Base-by-base conservation (phyloP, 2,888 invertebrate species). In the Helobdella robusta region DNA sequence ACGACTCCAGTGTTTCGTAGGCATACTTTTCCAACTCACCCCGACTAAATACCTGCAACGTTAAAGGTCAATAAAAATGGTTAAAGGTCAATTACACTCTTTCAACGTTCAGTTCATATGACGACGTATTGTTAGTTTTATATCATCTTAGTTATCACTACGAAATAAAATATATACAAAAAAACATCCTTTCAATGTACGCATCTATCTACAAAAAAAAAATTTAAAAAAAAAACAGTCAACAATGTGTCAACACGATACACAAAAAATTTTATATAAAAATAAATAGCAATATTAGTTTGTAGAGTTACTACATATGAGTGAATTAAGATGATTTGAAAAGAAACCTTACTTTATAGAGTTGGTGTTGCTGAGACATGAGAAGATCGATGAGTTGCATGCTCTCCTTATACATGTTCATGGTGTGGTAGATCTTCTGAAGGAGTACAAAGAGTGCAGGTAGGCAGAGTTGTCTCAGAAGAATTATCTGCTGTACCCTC, bases 401-500 rank as follows among this genome's bases (percentile, higher is more conserved):
- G 73, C 89, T 88, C 73, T 86, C 87, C n/a, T 86, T 84, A 72
- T 87, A 84, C 73, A 88, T 85, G 68, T 85, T 85, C 72, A 86
- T 86, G 72, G 87, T 85, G 70, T 86, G 86, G 74, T 93, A 82
- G 23, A 93, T 87, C 67, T 86, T 87, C 71, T 89, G 84, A 35
- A 93, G 82, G 40, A 93, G 82, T 67, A 89, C 81, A 5, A 86
- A 85, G 64, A 90, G 77, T 82, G 91, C 88, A 0, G 93, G 93
- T 73, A 94, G 85, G 74, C 89, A 91, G 25, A 88, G 83, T 69
- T 86, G 85, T 59, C 91, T 84, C 54, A 94, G 81, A 71, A 87
- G 84, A 63, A 85, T 83, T 78, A 90, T 79, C 77, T 91, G 89
- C 71, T 86, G 84, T 8, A 81, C 78, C 72, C 90, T 84, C 60